Percentiles rank a stretch among this genome's conserved stretches.
These are phyloP conservation scores for Hippoglossus hippoglossus DNA, from an alignment of 2,797 vertebrate genomes.

Conservation along the genomic window DNA sequence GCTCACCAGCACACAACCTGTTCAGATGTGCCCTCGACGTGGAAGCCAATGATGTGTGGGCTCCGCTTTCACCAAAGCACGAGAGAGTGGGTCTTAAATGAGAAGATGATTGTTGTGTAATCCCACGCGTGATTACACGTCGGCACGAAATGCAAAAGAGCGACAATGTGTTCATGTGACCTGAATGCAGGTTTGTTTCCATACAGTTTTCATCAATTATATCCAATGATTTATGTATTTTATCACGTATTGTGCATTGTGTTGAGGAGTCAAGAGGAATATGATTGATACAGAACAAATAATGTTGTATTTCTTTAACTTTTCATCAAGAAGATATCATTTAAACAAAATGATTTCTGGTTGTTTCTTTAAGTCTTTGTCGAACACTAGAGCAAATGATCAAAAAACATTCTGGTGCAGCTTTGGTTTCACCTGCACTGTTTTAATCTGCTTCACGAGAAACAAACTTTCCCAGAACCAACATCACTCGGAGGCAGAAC, in stretches of 20 bases:
- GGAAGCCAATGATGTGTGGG: conserved; percentile 30
- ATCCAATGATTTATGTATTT: too few relatives aligned
- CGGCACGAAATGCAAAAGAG: conserved; percentile 22
- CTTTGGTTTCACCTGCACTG: too few relatives aligned
- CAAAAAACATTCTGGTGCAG: too few relatives aligned
- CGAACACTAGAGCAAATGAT: too few relatives aligned
- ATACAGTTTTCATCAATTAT: neutral
- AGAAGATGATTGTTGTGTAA: conserved; percentile 22
- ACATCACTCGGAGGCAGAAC: too few relatives aligned
- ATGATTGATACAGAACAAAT: too few relatives aligned
- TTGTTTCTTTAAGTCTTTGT: too few relatives aligned
- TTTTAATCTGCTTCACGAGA: too few relatives aligned
- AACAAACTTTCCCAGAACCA: too few relatives aligned
- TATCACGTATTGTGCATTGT: too few relatives aligned
- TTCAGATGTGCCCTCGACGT: neutral
- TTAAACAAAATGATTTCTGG: too few relatives aligned
- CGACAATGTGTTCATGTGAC: neutral
- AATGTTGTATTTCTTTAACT: neutral
- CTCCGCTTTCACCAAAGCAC: neutral
- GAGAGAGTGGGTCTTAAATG: conserved; percentile 32
- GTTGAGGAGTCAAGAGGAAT: too few relatives aligned
- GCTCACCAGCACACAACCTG: conserved; percentile 15
- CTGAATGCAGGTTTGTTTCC: neutral
- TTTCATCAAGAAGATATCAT: conserved; percentile 15
- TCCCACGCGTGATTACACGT: conserved; percentile 36